Base-by-base conservation (phyloP, 2,113 vertebrate genomes). In the Morone chrysops region DNA sequence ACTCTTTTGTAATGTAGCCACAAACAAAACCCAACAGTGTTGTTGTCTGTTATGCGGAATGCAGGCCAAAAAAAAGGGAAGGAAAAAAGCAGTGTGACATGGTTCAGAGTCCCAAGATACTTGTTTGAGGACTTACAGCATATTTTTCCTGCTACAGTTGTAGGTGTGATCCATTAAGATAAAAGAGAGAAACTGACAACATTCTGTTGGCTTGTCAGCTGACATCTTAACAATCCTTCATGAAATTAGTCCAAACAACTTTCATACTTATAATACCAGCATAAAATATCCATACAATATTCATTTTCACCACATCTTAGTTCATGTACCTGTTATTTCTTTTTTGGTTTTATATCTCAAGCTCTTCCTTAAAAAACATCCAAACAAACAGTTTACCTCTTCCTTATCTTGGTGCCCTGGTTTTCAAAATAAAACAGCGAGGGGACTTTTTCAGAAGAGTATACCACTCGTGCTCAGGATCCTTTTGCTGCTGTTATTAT, bases 1-100 rank as follows among this genome's bases (percentile, higher is more conserved):
- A 80, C 85, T 81, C 84, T 83, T 91, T 87, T 89, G 88, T 83
- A 68, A 87, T 83, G 70, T 72, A 69, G 81, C 67, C 82, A 83
- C 85, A 81, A 87, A 93, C 76, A 88, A 83, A 81, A 75, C 61
- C 40, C 40, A 62, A 53, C 53, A n/a, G 63, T 74, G n/a, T 76
- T 83, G 70, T 72, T 63, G 40, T 85, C 72, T 83, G 67, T 78
- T 62, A 62, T 78, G 77, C 38, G 82, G 17, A 83, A 79, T 75
- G 22, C 47, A 76, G 59, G 25, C 18, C 50, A 13, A 48, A 6
- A 38, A 25, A 4, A 9, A 10, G 20, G 16, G 11, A 75, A 38
- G n/a, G 63, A 43, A n/a, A 78, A 74, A 73, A 14, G 51, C 38
- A 4, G 25, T 18, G 51, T 40, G 43, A 70, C 59, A 62, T 41